Conservation (phyloP, 1,140 invertebrate genomes). For the Chrysomallon squamiferum region DNA sequence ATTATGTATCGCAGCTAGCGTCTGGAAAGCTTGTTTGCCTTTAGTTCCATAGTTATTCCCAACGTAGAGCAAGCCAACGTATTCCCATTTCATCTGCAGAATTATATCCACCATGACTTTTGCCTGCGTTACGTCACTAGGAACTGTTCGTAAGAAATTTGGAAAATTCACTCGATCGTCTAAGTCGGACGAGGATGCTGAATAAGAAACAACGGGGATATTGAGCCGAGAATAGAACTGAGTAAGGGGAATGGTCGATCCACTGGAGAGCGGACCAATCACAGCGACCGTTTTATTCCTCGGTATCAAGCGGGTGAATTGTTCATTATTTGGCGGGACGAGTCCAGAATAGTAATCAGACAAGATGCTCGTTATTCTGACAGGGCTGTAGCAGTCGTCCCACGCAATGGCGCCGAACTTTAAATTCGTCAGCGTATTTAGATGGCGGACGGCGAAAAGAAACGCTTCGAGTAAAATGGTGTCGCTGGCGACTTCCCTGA, state of each 20-base stretch:
- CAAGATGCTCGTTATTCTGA: slow-evolving; percentile 30
- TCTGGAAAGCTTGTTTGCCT: slow-evolving; percentile 40
- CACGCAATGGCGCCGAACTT: slow-evolving; percentile 48
- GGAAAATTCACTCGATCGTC: slow-evolving; percentile 53
- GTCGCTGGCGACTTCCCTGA: slow-evolving; percentile 34
- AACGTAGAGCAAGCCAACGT: slow-evolving; percentile 50
- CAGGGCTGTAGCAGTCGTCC: slow-evolving; percentile 54
- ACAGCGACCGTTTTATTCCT: slow-evolving; percentile 38
- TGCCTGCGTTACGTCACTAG: slow-evolving; percentile 67
- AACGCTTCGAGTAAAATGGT: slow-evolving; percentile 45
- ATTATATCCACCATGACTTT: slow-evolving; percentile 76
- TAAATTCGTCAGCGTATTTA: slow-evolving; percentile 24
- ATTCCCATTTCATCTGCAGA: slow-evolving; percentile 57
- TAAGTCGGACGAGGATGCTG: slow-evolving; percentile 46
- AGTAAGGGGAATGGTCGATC: slow-evolving; percentile 39
- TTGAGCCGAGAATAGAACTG: slow-evolving; percentile 31
- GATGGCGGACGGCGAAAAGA: slow-evolving; percentile 34
- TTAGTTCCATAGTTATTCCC: slow-evolving; percentile 67
- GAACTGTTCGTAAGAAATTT: slow-evolving; percentile 55
- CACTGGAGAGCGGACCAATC: slow-evolving; percentile 45
- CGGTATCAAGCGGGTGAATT: background rate
- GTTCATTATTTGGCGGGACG: background rate
- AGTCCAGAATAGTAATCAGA: slow-evolving; percentile 35
- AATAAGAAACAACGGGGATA: slow-evolving; percentile 69
- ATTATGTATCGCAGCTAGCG: slow-evolving; percentile 63